phyloP scores from a whole-genome alignment of 2,113 vertebrate genomes.

The Isurus oxyrinchus region DNA sequence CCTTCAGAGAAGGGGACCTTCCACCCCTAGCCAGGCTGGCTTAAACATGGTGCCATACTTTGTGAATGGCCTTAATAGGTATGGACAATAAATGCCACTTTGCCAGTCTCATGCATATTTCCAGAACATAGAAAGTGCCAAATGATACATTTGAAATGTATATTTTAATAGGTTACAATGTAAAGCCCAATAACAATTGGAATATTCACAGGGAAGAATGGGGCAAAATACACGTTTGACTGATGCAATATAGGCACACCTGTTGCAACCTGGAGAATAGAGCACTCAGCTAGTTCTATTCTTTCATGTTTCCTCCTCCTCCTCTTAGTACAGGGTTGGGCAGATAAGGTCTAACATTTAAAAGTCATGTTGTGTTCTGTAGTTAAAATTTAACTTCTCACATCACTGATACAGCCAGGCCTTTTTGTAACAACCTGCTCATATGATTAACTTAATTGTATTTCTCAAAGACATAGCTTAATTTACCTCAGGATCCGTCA shows the following conservation, averaged over 20 bases:
- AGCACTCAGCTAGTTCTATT: not conserved
- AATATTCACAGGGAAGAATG: not conserved
- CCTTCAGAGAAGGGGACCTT: not conserved
- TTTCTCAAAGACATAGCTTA: not conserved
- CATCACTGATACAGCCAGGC: not conserved
- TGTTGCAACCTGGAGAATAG: not conserved
- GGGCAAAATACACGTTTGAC: no score
- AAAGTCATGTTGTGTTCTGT: not conserved
- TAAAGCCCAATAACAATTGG: not conserved
- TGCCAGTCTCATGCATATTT: not conserved
- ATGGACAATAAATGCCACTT: not conserved
- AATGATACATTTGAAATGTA: not conserved
- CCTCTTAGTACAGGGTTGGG: not conserved
- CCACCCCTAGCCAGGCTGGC: not conserved
- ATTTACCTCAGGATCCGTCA: not conserved
- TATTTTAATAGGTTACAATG: not conserved
- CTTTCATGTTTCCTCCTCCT: slow-evolving; percentile 25
- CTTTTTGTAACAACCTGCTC: not conserved
- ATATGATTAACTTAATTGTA: slow-evolving; percentile 4
- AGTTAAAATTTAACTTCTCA: slow-evolving; percentile 32
- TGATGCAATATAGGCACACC: not conserved
- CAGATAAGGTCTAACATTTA: slow-evolving; percentile 2
- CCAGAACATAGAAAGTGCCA: not conserved
- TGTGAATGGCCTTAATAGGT: not conserved
- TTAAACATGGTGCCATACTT: not conserved